Percentiles rank a stretch among this genome's conserved stretches.
These are phyloP conservation scores for Lagorchestes hirsutus DNA, from an alignment of 2,797 vertebrate species.

Conservation along the genomic window DNA sequence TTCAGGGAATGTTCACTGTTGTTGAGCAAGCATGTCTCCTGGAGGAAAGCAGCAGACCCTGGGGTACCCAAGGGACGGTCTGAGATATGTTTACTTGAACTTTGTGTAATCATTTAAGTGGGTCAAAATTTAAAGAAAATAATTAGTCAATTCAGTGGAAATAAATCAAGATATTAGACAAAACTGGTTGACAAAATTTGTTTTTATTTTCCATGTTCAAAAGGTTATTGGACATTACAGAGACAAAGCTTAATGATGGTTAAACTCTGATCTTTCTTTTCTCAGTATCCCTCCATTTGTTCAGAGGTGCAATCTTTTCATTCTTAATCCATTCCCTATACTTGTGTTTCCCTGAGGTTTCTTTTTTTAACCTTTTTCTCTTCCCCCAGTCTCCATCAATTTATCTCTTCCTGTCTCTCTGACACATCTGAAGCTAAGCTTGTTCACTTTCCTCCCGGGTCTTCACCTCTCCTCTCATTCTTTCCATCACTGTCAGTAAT, in stretches of 20 bases:
- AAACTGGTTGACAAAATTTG: not conserved
- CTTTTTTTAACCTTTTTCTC: not conserved
- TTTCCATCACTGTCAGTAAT: not conserved
- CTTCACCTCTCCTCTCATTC: not conserved
- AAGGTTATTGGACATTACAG: not conserved
- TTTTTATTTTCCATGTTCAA: not conserved
- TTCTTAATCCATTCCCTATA: not conserved
- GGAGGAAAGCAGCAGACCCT: not conserved
- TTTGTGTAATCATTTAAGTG: not conserved
- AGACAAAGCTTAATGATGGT: constrained; percentile 9
- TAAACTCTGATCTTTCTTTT: constrained; percentile 19
- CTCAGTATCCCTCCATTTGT: not conserved
- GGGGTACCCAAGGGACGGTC: not conserved
- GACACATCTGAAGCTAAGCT: not conserved
- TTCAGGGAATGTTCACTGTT: not conserved
- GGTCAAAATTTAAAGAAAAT: constrained; percentile 1
- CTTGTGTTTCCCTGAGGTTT: not conserved
- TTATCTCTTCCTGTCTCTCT: not conserved
- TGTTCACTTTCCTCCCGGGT: not conserved
- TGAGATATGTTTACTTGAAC: not conserved
- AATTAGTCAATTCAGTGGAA: not conserved
- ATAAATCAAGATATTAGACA: not conserved
- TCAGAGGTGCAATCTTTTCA: not conserved
- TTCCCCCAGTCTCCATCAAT: not conserved
- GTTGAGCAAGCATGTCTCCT: not conserved